phyloP scores from a whole-genome alignment of 2,888 invertebrate species.

The Lycia hirtaria region DNA sequence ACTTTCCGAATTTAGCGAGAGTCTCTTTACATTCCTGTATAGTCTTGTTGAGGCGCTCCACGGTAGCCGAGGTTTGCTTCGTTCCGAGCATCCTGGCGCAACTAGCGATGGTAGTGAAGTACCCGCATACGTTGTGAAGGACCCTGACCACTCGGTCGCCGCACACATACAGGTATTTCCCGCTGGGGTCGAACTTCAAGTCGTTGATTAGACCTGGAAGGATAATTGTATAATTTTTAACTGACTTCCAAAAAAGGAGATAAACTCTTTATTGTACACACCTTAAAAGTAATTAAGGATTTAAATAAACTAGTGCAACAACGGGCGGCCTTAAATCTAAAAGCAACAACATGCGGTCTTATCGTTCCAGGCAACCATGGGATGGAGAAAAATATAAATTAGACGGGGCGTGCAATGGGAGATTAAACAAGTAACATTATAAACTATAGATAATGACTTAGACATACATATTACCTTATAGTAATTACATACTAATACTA shows the following conservation, averaged over 20 bases:
- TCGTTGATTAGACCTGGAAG: slow-evolving; percentile 87
- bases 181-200: slow-evolving; percentile 90
- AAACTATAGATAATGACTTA: too few relatives aligned
- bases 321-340: too few relatives aligned
- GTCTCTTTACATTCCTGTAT: slow-evolving; percentile 86
- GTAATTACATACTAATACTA: too few relatives aligned
- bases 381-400: too few relatives aligned
- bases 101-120: slow-evolving; percentile 69
- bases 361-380: too few relatives aligned
- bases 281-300: too few relatives aligned
- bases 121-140: slow-evolving; percentile 89
- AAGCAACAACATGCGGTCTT: too few relatives aligned
- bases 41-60: slow-evolving; percentile 90
- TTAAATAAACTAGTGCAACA: too few relatives aligned
- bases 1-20: slow-evolving; percentile 72
- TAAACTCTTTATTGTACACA: too few relatives aligned
- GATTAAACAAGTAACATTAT: too few relatives aligned
- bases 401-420: too few relatives aligned
- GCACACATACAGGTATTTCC: slow-evolving; percentile 89
- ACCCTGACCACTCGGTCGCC: slow-evolving; percentile 92
- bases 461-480: too few relatives aligned
- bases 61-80: slow-evolving; percentile 89
- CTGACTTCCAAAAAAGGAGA: slow-evolving; percentile 1
- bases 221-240: slow-evolving; percentile 2
- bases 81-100: slow-evolving; percentile 78